A percentile compares a stretch with the other conserved stretches of the same genome.
Evolutionary conservation across 1,140 invertebrate species (phyloP).

Genomic region (Apocrypta bakeri): DNA sequence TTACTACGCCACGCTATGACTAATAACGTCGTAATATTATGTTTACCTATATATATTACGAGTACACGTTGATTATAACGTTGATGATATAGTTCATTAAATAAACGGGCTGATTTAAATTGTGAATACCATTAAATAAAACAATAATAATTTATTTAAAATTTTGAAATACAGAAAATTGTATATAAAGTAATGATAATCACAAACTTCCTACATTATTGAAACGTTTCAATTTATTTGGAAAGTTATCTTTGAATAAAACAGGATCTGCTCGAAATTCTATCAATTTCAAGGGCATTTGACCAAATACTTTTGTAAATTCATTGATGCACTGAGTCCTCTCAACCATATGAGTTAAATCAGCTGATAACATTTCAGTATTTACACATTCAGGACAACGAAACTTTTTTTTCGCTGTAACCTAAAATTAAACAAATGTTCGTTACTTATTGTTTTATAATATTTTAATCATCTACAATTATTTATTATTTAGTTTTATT

Average conservation of each 20-base stretch:
- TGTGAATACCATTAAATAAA: no score
- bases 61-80: no score
- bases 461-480: no score
- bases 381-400: conserved; percentile 96
- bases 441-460: no score
- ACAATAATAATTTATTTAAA: no score
- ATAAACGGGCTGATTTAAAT: no score
- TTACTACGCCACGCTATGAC: no score
- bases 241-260: conserved; percentile 92
- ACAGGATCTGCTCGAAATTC: conserved; percentile 97
- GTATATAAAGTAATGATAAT: not conserved
- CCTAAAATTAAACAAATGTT: conserved; percentile 78
- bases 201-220: conserved; percentile 93
- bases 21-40: no score
- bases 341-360: conserved; percentile 94
- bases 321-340: conserved; percentile 93
- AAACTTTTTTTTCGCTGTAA: conserved; percentile 98
- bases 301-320: conserved; percentile 88
- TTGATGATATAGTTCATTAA: no score
- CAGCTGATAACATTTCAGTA: conserved; percentile 94
- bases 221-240: conserved; percentile 90
- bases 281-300: conserved; percentile 90
- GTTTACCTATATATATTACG: no score
- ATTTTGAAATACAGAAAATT: not conserved
- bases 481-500: no score